Base-by-base conservation (phyloP, 2,888 invertebrate genomes). In the Ischnura elegans region DNA sequence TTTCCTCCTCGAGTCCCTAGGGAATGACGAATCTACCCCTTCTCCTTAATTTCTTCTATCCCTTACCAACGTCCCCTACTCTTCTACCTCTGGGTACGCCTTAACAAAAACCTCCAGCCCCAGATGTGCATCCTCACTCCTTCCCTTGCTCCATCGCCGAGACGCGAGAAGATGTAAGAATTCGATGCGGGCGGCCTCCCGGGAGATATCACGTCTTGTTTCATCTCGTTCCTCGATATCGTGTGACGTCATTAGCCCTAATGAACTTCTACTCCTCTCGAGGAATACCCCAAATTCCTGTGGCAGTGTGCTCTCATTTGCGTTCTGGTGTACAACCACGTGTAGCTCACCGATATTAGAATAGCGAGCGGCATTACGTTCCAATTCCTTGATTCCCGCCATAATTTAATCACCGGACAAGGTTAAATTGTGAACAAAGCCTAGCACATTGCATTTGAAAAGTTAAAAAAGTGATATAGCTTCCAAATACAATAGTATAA, bases 211-310 rank as follows among this genome's bases (percentile, higher is more conserved):
- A 86, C 45, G n/a, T 25, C 86, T 86, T 86, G 46, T 45, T 86
- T 46, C 86, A 86, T 86, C 86, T 86, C 86, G n/a, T 25, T 86
- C 42, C 86, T 86, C 45, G 25, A 46, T 86, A 36, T n/a, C n/a
- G 45, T 46, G 86, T 86, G 86, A 86, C 86, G 86, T 86, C 86
- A 25, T 86, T 86, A 86, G 86, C 45, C 46, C 86, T 86, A 86
- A 86, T 86, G 86, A 86, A 86, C 86, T 46, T 25, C 45, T 86
- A 45, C 86, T 43, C 25, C 46, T 86, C 86, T 43, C 25, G 25
- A 46, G 45, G 8, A 86, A 86, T 46, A 45, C n/a, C 46, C 45
- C n/a, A 25, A 86, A 86, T 86, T 21, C 86, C n/a, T 86, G 5
- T 43, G 45, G 16, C 43, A 51, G 19, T 25, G 43, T 45, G 43